Evolutionary conservation across 2,888 invertebrate genomes (phyloP).

Genomic region (Scaptomyza polygonia): DNA sequence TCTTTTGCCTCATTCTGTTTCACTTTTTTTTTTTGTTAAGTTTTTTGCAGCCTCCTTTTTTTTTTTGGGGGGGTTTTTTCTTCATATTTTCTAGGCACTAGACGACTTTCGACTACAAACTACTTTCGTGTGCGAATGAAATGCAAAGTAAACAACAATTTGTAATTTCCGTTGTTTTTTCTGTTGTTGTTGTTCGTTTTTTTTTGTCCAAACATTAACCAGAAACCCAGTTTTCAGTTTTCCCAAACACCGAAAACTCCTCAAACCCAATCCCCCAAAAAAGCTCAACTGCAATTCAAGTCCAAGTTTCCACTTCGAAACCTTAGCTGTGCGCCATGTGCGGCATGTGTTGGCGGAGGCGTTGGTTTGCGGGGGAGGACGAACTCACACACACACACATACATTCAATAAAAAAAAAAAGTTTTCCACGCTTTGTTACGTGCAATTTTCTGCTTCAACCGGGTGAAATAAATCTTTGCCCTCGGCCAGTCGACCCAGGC

Average conservation of each 20-base stretch:
- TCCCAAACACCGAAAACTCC: background rate
- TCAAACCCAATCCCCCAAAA: background rate
- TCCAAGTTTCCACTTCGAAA: constrained; percentile 17
- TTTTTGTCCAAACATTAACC: constrained; percentile 27
- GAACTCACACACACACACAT: background rate
- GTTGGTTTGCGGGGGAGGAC: background rate
- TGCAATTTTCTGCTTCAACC: constrained; percentile 76
- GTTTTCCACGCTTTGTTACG: constrained; percentile 75
- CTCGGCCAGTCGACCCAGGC: constrained; percentile 17
- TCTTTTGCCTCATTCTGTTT: constrained; percentile 30
- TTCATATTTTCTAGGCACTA: constrained; percentile 41
- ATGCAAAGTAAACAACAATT: constrained; percentile 78
- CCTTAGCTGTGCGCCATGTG: constrained; percentile 17
- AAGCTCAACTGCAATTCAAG: constrained; percentile 15
- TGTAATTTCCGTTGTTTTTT: constrained; percentile 78
- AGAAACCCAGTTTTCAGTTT: constrained; percentile 3
- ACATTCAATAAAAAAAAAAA: constrained; percentile 50
- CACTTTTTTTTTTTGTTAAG: constrained; percentile 3
- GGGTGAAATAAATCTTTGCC: constrained; percentile 73
- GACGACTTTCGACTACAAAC: background rate
- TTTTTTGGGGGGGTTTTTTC: constrained; percentile 8
- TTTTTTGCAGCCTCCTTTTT: too few relatives aligned
- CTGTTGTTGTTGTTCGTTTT: too few relatives aligned
- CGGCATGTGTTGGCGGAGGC: constrained; percentile 38
- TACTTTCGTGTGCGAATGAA: constrained; percentile 54